Evolutionary conservation across 2,113 vertebrate genomes (phyloP), one percentile per base, ranked within the genome.

Genomic region (Grus americana): DNA sequence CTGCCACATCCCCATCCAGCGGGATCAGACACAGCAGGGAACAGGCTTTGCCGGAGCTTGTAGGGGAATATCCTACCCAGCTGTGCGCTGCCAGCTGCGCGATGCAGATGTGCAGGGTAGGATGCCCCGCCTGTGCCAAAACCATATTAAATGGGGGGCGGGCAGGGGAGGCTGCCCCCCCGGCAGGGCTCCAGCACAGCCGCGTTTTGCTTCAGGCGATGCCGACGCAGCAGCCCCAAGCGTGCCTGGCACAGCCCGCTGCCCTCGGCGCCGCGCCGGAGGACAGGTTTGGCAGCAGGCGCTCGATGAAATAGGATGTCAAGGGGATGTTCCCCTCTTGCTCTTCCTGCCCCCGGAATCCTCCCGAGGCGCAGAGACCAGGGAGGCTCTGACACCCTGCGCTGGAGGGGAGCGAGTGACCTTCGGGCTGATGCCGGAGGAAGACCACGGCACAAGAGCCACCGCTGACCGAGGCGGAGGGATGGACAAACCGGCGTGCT

Each of bases 161-260:
- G 66, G 23, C 36, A n/a, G 17, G n/a, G 50, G 27, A 24, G 30
- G 57, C 18, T 46, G 34, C 52, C 32, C 27, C 4, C 58, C 49
- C 11, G 57, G 44, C 30, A 42, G 59, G 36, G n/a, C 26, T 70
- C 1, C 0, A 22, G 78, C n/a, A 63, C 58, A 55, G 46, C 70
- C 52, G 11, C 4, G 0, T 36, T 42, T 29, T 14, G 6, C 30
- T 65, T 3, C 2, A 2, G 59, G 1, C 21, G 16, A 22, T 2
- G 66, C 59, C 21, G 49, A 15, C 2, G 6, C 34, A 66, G 40
- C 38, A 26, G 44, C 57, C 44, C 26, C 4, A 15, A 22, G 14
- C 1, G 1, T 6, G 13, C 49, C 67, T 3, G 32, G 50, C 63
- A 17, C 66, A 19, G 50, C 67, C 71, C 1, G 46, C 5, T 26